A percentile compares a stretch with the other conserved stretches of the same genome.
Evolutionary conservation across 2,797 vertebrate species (phyloP).

Genomic region (Amphiprion clarkii): DNA sequence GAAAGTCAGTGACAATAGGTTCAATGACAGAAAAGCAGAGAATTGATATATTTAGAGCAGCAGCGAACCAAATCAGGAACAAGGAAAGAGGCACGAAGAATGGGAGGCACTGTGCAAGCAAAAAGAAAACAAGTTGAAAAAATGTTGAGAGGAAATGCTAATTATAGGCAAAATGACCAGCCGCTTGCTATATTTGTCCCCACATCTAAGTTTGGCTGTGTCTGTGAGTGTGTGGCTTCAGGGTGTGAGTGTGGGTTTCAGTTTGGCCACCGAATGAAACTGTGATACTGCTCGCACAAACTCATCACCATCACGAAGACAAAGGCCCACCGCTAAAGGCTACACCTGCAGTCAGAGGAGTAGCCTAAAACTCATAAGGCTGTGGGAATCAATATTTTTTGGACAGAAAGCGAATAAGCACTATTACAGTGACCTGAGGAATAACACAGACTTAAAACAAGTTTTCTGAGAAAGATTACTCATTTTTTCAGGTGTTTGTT

Average conservation of each 20-base stretch:
- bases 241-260: constrained; percentile 53
- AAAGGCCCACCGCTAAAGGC: constrained; percentile 23
- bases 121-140: constrained; percentile 63
- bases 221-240: constrained; percentile 45
- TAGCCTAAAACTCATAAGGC: neutral
- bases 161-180: constrained; percentile 68
- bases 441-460: neutral
- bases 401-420: neutral
- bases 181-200: constrained; percentile 60
- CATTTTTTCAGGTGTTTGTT: neutral
- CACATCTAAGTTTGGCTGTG: constrained; percentile 54
- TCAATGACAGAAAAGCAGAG: constrained; percentile 47
- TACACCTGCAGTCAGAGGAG: constrained; percentile 14
- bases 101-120: constrained; percentile 55
- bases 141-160: constrained; percentile 66
- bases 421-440: neutral
- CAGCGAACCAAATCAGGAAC: constrained; percentile 46
- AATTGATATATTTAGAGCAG: constrained; percentile 42
- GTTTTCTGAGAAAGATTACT: too few relatives aligned
- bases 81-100: constrained; percentile 56
- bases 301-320: constrained; percentile 27
- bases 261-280: constrained; percentile 39
- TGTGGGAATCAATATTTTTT: constrained; percentile 1
- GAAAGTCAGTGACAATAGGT: constrained; percentile 40
- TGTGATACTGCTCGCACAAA: constrained; percentile 47